A percentile compares a stretch with the other conserved stretches of the same genome.
Evolutionary conservation across 1,140 invertebrate genomes (phyloP).

Genomic region (Bacillus rossius): DNA sequence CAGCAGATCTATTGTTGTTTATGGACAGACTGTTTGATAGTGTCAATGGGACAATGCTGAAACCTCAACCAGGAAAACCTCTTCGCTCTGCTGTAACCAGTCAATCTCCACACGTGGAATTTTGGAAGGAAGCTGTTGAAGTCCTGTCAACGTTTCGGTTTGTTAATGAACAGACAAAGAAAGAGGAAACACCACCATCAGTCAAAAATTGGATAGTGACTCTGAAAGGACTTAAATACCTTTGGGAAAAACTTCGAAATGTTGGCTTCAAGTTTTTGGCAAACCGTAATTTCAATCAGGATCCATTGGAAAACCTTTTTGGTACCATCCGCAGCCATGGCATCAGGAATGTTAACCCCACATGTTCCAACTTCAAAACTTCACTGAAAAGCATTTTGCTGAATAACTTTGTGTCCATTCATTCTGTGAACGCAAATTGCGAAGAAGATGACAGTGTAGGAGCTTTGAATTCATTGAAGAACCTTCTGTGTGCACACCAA

Average conservation of each 20-base stretch:
- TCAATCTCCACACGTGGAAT: constrained; percentile 26
- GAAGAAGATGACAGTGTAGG: constrained; percentile 6
- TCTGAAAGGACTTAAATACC: constrained; percentile 24
- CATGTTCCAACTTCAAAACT: constrained; percentile 10
- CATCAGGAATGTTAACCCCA: constrained; percentile 10
- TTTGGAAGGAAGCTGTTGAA: constrained; percentile 25
- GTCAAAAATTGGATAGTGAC: constrained; percentile 32
- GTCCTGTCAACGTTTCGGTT: constrained; percentile 27
- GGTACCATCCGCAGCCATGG: constrained; percentile 9
- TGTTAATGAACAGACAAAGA: constrained; percentile 16
- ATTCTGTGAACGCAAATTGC: constrained; percentile 7
- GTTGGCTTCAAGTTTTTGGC: neutral
- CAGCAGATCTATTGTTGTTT: constrained; percentile 29
- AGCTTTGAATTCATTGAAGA: too few relatives aligned
- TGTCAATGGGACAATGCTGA: constrained; percentile 24
- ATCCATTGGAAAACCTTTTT: constrained; percentile 19
- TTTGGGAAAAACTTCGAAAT: neutral
- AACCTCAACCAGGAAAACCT: constrained; percentile 22
- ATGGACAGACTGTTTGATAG: constrained; percentile 32
- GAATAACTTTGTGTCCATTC: constrained; percentile 9
- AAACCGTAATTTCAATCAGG: constrained; percentile 10
- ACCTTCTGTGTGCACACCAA: too few relatives aligned
- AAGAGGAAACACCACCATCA: constrained; percentile 23
- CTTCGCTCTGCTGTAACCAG: constrained; percentile 26
- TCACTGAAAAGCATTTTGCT: constrained; percentile 16